A percentile compares a stretch with the other conserved stretches of the same genome.
These are phyloP conservation scores for Cranoglanis bouderius DNA, from an alignment of 2,113 vertebrate species.

Conservation along the genomic window DNA sequence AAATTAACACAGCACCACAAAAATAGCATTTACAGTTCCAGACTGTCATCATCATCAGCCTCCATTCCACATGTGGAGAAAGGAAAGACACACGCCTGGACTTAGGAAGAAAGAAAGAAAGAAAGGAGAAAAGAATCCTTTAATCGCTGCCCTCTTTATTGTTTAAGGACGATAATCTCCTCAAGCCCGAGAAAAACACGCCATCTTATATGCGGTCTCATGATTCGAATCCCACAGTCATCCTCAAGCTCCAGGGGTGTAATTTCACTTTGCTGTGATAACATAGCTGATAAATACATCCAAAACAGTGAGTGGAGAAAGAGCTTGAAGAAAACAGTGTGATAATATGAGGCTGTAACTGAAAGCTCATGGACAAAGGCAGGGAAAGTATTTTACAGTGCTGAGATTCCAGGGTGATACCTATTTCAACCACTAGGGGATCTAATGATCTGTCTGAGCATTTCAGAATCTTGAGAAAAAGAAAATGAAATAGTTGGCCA, in stretches of 20 bases:
- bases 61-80: slow-evolving; percentile 13
- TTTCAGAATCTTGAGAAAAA: not conserved
- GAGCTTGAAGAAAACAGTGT: not conserved
- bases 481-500: not conserved
- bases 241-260: slow-evolving; percentile 60
- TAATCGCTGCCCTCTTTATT: slow-evolving; percentile 56
- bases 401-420: slow-evolving; percentile 11
- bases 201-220: slow-evolving; percentile 53
- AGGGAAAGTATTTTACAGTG: slow-evolving; percentile 8
- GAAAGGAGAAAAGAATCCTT: slow-evolving; percentile 55
- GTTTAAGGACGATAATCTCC: slow-evolving; percentile 62
- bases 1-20: slow-evolving; percentile 69
- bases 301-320: slow-evolving; percentile 49
- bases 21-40: slow-evolving; percentile 66
- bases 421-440: slow-evolving; percentile 65
- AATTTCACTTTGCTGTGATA: slow-evolving; percentile 57
- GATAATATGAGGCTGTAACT: slow-evolving; percentile 34
- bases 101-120: slow-evolving; percentile 17
- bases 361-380: slow-evolving; percentile 14
- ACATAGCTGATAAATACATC: slow-evolving; percentile 58
- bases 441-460: slow-evolving; percentile 52
- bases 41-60: slow-evolving; percentile 56
- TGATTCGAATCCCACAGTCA: slow-evolving; percentile 64
- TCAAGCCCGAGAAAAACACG: slow-evolving; percentile 51
- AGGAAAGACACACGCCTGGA: slow-evolving; percentile 28